Evolutionary conservation across 2,888 invertebrate species (phyloP), one percentile per base, ranked within the genome.

Genomic region (Thyatira batis): DNA sequence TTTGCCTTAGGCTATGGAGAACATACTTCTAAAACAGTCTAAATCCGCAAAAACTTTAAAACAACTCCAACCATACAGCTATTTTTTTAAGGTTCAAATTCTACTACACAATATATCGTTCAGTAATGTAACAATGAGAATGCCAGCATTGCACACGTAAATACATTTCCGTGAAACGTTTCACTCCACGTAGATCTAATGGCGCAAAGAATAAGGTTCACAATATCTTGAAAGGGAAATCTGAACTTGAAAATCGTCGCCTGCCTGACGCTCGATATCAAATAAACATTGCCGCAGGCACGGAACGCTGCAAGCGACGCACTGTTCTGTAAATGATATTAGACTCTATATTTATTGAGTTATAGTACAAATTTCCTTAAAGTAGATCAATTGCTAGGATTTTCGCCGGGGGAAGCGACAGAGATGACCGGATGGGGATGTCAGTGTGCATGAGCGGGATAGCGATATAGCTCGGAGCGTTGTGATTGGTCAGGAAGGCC

Each of bases 401-500:
- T 90, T 90, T 87, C 78, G 91, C 92, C 91, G 88, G 88, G 89
- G 92, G 92, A 86, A 84, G 79, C 59, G 83, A 90, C 71, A 71
- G 81, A 76, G 89, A 90, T 77, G 68, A 73, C 61, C 67, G 67
- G 71, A 90, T 87, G 66, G 76, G 74, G 67, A 55, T 73, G 73
- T 66, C 53, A 53, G 60, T 61, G 69, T 39, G 84, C 66, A 75
- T 57, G 76, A 87, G 65, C 58, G 78, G 69, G 89, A 89, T 66
- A 66, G 76, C 20, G 70, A 88, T 85, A 92, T 92, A 86, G 92
- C 92, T 92, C 85, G 82, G 82, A 92, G 92, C 92, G 90, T 90
- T 91, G 91, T 92, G 92, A 92, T 92, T 92, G 92, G 92, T 92
- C 91, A 92, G 91, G 89, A 92, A 90, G 89, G 92, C 92, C 92